Conservation (phyloP, 2,113 vertebrate species). For the Dolichotis patagonum region DNA sequence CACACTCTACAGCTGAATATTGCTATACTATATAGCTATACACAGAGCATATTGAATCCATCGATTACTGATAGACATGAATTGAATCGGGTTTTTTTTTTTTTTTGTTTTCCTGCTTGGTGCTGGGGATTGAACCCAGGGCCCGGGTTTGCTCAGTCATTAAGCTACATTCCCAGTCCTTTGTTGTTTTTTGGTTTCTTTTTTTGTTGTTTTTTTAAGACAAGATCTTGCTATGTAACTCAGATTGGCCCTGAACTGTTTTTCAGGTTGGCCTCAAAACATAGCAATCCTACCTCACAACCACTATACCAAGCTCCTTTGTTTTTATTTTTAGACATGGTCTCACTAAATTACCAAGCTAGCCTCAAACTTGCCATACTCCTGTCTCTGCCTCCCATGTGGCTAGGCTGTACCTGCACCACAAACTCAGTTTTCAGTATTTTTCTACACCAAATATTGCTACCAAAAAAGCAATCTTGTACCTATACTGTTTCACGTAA, state of each 20-base stretch:
- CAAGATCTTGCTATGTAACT: background rate
- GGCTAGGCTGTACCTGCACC: background rate
- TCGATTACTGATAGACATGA: background rate
- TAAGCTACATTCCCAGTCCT: background rate
- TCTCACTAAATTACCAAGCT: background rate
- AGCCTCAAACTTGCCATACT: background rate
- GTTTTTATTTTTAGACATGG: background rate
- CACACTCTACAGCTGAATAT: background rate
- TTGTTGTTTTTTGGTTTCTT: background rate
- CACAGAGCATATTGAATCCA: background rate
- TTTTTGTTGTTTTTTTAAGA: background rate
- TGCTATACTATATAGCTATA: background rate
- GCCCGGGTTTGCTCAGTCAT: background rate
- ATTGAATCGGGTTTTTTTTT: background rate
- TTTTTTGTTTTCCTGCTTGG: background rate
- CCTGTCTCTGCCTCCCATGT: background rate
- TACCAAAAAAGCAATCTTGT: background rate
- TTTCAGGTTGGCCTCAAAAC: background rate
- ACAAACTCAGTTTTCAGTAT: background rate
- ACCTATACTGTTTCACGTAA: background rate
- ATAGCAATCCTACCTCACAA: background rate
- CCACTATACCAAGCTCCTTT: background rate
- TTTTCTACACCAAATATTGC: background rate
- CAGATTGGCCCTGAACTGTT: background rate
- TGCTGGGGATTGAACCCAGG: background rate